Percentiles rank a stretch among this genome's conserved stretches.
Conservation (phyloP, 2,113 vertebrate species). For the Osmerus mordax region DNA sequence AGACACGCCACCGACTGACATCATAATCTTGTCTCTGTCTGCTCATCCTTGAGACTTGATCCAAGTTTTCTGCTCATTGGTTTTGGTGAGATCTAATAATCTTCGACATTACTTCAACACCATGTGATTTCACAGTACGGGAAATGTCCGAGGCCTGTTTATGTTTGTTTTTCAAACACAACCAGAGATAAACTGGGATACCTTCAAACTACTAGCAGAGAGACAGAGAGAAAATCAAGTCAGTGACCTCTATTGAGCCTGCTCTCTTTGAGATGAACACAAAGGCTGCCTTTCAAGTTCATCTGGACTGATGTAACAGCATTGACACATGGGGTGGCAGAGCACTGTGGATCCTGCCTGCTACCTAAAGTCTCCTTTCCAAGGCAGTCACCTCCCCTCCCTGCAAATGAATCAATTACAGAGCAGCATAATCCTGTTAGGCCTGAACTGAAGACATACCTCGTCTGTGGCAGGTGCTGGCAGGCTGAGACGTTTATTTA, state of each 20-base stretch:
- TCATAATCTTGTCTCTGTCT: too few relatives aligned
- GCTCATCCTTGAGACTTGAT: too few relatives aligned
- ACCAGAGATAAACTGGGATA: too few relatives aligned
- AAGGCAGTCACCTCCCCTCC: slow-evolving; percentile 48
- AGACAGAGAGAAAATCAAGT: slow-evolving; percentile 12
- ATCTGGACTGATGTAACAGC: slow-evolving; percentile 62
- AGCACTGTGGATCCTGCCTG: slow-evolving; percentile 47
- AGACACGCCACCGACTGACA: neutral
- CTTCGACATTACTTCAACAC: too few relatives aligned
- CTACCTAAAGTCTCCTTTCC: slow-evolving; percentile 50
- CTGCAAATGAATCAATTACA: slow-evolving; percentile 61
- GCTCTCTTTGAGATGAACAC: slow-evolving; percentile 33
- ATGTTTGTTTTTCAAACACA: too few relatives aligned
- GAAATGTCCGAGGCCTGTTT: too few relatives aligned
- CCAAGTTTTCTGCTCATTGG: neutral
- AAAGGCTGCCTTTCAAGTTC: slow-evolving; percentile 56
- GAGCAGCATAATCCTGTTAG: slow-evolving; percentile 59
- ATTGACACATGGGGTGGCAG: slow-evolving; percentile 56
- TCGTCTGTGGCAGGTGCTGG: slow-evolving; percentile 57
- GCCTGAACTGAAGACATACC: slow-evolving; percentile 43
- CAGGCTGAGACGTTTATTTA: slow-evolving; percentile 35
- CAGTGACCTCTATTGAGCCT: slow-evolving; percentile 47
- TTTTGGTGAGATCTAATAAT: too few relatives aligned
- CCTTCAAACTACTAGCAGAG: neutral
- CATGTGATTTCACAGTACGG: too few relatives aligned